phyloP scores from a whole-genome alignment of 2,113 vertebrate genomes.

The Heterotilapia buettikoferi region DNA sequence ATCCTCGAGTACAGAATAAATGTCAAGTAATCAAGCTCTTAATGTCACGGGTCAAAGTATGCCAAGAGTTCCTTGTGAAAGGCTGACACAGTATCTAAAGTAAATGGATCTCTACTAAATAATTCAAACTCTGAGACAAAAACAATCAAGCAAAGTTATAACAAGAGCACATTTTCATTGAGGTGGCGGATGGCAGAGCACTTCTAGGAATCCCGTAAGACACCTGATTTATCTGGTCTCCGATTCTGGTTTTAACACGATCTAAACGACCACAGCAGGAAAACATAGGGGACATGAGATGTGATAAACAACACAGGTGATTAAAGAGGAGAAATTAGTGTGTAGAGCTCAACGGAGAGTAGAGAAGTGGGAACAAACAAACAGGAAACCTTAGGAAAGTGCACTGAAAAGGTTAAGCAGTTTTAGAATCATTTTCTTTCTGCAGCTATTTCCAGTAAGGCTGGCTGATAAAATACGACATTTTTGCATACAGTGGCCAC shows the following conservation, averaged over 20 bases:
- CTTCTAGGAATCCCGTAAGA: slow-evolving; percentile 4
- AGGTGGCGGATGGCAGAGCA: not conserved
- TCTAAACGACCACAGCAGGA: not conserved
- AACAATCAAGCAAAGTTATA: slow-evolving; percentile 4
- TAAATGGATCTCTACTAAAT: slow-evolving; percentile 60
- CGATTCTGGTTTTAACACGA: not conserved
- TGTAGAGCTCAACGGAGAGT: not conserved
- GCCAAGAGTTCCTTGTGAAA: slow-evolving; percentile 26
- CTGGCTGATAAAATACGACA: not conserved
- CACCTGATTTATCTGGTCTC: not conserved
- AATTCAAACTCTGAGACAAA: slow-evolving; percentile 32
- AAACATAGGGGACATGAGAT: not conserved
- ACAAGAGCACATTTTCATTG: not conserved
- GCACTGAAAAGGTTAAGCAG: not conserved
- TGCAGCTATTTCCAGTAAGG: not conserved
- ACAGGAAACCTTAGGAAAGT: not conserved
- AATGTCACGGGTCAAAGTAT: slow-evolving; percentile 32
- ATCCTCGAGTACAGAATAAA: slow-evolving; percentile 29
- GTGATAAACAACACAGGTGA: not conserved
- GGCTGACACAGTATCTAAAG: slow-evolving; percentile 59
- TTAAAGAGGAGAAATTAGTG: not conserved
- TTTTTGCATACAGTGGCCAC: not conserved
- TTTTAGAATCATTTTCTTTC: not conserved
- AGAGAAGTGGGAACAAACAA: not conserved
- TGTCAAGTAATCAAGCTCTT: slow-evolving; percentile 40